Conservation (phyloP, 1,140 invertebrate genomes). For the Fopius arisanus region DNA sequence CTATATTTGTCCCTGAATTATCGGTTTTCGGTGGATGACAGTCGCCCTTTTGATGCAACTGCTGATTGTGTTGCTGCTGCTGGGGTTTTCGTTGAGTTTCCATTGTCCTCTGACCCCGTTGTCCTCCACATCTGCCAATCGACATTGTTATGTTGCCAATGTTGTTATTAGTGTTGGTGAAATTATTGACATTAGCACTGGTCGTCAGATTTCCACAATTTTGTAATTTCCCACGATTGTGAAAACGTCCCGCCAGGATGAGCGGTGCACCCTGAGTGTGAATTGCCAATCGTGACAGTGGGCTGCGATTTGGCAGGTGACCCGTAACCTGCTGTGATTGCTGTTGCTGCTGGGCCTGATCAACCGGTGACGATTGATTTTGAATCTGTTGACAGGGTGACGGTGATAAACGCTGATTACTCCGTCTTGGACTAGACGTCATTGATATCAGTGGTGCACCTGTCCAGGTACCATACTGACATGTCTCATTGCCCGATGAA, state of each 20-base stretch:
- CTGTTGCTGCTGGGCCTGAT: conserved; percentile 36
- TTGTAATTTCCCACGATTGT: conserved; percentile 48
- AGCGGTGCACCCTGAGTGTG: conserved; percentile 81
- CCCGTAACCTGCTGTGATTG: conserved; percentile 39
- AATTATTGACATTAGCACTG: conserved; percentile 49
- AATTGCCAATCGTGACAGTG: conserved; percentile 73
- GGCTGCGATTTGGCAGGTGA: conserved; percentile 61
- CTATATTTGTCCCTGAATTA: conserved; percentile 38
- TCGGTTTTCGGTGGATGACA: conserved; percentile 32
- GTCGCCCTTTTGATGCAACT: conserved; percentile 32
- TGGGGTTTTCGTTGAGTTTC: conserved; percentile 37
- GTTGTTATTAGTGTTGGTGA: conserved; percentile 42
- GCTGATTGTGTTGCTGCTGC: conserved; percentile 29
- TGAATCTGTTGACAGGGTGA: conserved; percentile 40
- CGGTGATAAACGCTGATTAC: conserved; percentile 59
- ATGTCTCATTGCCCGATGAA: conserved; percentile 42
- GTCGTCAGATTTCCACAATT: conserved; percentile 37
- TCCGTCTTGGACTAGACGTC: conserved; percentile 53
- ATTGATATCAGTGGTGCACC: conserved; percentile 76
- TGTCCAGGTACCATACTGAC: conserved; percentile 66
- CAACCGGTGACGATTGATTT: conserved; percentile 43
- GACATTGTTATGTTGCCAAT: conserved; percentile 41
- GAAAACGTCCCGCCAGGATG: conserved; percentile 71
- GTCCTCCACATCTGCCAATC: conserved; percentile 42
- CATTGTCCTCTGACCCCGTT: conserved; percentile 50